These are phyloP conservation scores for zebrafish (Danio rerio) DNA, from an alignment of 2,113 vertebrate genomes.

Conservation along the genomic window DNA sequence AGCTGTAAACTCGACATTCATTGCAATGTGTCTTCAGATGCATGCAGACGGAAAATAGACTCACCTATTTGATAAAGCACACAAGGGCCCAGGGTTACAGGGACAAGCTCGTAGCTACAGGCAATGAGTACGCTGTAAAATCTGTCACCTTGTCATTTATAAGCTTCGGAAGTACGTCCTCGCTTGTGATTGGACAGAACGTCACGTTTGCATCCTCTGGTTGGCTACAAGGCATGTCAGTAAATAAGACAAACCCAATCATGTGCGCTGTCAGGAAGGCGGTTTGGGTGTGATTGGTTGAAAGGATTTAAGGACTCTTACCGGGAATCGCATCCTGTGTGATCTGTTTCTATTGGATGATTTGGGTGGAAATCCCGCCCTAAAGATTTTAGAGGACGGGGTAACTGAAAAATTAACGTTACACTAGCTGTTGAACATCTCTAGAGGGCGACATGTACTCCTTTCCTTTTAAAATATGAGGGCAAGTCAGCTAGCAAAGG, in stretches of 20 bases:
- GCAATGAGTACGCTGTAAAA: slow-evolving; percentile 58
- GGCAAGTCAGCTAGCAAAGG: too few species aligned
- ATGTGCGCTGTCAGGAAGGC: neutral
- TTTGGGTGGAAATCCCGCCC: slow-evolving; percentile 62
- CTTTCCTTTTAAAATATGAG: too few species aligned
- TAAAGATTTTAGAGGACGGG: neutral
- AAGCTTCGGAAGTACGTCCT: slow-evolving; percentile 71
- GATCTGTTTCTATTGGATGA: slow-evolving; percentile 55
- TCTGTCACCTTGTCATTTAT: slow-evolving; percentile 80
- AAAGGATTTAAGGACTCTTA: slow-evolving; percentile 45
- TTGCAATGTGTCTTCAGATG: neutral
- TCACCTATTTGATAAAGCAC: slow-evolving; percentile 69
- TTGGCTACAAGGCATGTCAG: slow-evolving; percentile 33
- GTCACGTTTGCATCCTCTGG: neutral
- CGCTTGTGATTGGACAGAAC: slow-evolving; percentile 66
- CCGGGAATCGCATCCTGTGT: slow-evolving; percentile 65
- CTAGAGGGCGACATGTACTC: neutral
- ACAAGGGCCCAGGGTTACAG: slow-evolving; percentile 57
- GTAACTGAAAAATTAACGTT: neutral
- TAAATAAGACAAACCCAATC: neutral
- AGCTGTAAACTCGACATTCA: neutral
- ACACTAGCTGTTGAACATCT: neutral
- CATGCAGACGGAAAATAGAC: neutral
- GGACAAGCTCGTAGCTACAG: slow-evolving; percentile 56
- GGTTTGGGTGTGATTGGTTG: slow-evolving; percentile 43